Evolutionary conservation across 2,113 vertebrate species (phyloP).

Genomic region (Protobothrops flavoviridis): DNA sequence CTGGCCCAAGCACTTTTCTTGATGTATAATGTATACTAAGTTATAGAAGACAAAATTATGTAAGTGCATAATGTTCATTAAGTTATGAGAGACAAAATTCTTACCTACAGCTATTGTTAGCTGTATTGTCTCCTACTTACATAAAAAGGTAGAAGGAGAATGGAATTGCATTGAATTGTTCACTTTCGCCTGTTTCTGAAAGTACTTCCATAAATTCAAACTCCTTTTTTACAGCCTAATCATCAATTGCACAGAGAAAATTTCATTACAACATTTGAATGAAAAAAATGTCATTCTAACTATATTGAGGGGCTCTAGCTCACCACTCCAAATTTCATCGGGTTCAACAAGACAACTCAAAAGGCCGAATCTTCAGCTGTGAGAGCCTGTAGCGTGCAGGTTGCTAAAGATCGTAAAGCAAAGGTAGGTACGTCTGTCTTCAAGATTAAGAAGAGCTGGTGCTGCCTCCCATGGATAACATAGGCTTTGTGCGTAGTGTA

Average conservation of each 20-base stretch:
- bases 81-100: not conserved
- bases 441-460: conserved; percentile 79
- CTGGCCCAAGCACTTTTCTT: not conserved
- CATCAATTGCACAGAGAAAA: not conserved
- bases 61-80: not conserved
- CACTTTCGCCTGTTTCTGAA: not conserved
- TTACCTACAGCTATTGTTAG: not conserved
- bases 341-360: conserved; percentile 28
- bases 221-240: not conserved
- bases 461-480: conserved; percentile 77
- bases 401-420: conserved; percentile 75
- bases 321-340: not conserved
- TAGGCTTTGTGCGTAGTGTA: conserved; percentile 71
- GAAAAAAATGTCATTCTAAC: not conserved
- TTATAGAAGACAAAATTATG: not conserved
- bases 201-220: not conserved
- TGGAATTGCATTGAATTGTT: not conserved
- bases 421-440: conserved; percentile 78
- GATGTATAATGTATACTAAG: not conserved
- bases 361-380: conserved; percentile 31
- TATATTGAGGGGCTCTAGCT: not conserved
- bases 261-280: not conserved
- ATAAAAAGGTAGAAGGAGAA: not conserved
- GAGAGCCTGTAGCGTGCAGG: conserved; percentile 70
- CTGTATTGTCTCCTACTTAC: not conserved